These are phyloP conservation scores for Amphibalanus amphitrite DNA, from an alignment of 1,140 invertebrate species.

Conservation along the genomic window DNA sequence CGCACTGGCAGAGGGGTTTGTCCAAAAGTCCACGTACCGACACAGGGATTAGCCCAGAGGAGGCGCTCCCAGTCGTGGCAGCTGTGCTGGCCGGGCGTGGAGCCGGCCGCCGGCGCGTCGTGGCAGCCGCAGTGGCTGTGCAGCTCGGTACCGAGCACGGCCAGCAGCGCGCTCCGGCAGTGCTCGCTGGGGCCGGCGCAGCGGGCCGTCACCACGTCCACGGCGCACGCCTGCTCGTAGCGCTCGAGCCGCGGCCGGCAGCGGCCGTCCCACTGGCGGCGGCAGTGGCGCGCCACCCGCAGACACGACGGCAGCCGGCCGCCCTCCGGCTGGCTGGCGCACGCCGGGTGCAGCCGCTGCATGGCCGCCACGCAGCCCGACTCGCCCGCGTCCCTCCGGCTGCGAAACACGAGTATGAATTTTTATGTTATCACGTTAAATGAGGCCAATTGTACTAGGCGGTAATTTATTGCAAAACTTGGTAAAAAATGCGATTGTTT, in stretches of 20 bases:
- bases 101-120: slow-evolving; percentile 56
- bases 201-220: slow-evolving; percentile 68
- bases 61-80: slow-evolving; percentile 74
- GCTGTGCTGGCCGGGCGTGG: no score
- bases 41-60: slow-evolving; percentile 77
- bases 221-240: slow-evolving; percentile 75
- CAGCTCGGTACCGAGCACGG: slow-evolving; percentile 66
- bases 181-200: slow-evolving; percentile 64
- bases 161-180: slow-evolving; percentile 61
- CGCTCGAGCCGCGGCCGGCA: slow-evolving; percentile 54
- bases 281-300: not conserved
- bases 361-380: slow-evolving; percentile 71
- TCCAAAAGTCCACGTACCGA: no score
- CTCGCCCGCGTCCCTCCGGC: not conserved
- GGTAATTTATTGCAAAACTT: no score
- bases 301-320: not conserved
- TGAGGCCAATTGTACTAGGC: no score
- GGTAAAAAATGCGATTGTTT: no score
- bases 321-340: slow-evolving; percentile 38
- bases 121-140: slow-evolving; percentile 58
- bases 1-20: no score
- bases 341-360: slow-evolving; percentile 67
- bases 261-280: not conserved
- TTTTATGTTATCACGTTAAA: no score
- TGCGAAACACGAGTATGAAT: not conserved